Conservation (phyloP, 2,113 vertebrate species). For the Lagopus muta region DNA sequence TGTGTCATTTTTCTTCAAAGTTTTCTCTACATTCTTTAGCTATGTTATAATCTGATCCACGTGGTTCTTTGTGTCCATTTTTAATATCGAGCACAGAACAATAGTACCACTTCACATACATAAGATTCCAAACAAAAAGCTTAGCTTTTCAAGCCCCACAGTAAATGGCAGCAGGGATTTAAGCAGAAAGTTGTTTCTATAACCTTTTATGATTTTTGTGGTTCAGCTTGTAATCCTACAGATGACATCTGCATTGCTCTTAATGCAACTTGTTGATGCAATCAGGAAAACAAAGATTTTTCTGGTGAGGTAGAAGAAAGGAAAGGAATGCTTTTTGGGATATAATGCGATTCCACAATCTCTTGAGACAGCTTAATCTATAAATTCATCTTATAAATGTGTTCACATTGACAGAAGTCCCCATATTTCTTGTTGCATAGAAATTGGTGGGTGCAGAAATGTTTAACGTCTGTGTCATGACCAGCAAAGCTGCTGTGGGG, state of each 20-base stretch:
- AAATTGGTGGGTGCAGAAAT: neutral
- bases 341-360: neutral
- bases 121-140: neutral
- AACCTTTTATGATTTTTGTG: neutral
- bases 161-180: neutral
- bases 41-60: neutral
- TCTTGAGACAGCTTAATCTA: neutral
- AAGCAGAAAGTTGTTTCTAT: neutral
- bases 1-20: neutral
- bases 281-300: neutral
- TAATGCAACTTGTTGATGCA: neutral
- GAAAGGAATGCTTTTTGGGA: neutral
- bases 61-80: neutral
- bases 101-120: neutral
- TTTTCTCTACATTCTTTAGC: neutral
- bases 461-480: neutral
- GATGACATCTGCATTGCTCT: neutral
- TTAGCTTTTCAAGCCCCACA: rapidly evolving
- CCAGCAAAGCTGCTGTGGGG: neutral
- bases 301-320: neutral
- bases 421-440: neutral
- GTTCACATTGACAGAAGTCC: neutral
- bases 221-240: neutral
- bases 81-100: neutral
- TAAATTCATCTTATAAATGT: neutral